Base-by-base conservation (phyloP, 2,113 vertebrate species). In the Puntigrus tetrazona region DNA sequence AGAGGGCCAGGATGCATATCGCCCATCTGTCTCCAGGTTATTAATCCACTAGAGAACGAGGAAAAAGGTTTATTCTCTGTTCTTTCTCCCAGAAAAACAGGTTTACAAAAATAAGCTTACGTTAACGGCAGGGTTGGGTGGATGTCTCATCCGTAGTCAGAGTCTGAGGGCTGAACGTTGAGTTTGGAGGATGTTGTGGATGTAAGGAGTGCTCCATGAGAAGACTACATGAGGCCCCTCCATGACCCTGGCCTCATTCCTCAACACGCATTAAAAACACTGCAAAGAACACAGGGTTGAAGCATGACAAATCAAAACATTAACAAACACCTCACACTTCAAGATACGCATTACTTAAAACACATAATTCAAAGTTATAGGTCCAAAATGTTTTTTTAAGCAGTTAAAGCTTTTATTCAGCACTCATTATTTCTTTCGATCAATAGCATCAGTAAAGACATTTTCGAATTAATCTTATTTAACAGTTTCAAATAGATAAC, bases 81-180 rank as follows among this genome's bases (percentile, higher is more conserved):
- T 47, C 2, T 50, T 14, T 8, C 6, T 7, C 25, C n/a, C 5
- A 47, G 22, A 25, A 65, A n/a, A 34, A 34, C 4, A 25, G 7
- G 3, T 52, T 31, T 31, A n/a, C 14, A 20, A 2, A 31, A 73
- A 31, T 16, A 31, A 1, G 92, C 97, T 92, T 90, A 99, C 98
- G 9, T 92, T 95, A 91, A 99, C 95, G 22, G 97, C 96, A 0
- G 97, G 86, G 89, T 91, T 96, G 85, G n/a, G n/a, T 98, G 95
- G 92, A 99, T 98, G 90, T 99, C 98, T 4, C 99, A 96, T 0
- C 96, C 98, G 7, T 99, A 99, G 92, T 98, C 96, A 0, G 96
- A 95, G 85, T 98, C 97, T 0, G 97, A 94, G 0, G 96, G 97
- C 89, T 99, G 97, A 45, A 96, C 97, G 83, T 97, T 98, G 86